Base-by-base conservation (phyloP, 1,140 invertebrate genomes). In the Euschistus heros region DNA sequence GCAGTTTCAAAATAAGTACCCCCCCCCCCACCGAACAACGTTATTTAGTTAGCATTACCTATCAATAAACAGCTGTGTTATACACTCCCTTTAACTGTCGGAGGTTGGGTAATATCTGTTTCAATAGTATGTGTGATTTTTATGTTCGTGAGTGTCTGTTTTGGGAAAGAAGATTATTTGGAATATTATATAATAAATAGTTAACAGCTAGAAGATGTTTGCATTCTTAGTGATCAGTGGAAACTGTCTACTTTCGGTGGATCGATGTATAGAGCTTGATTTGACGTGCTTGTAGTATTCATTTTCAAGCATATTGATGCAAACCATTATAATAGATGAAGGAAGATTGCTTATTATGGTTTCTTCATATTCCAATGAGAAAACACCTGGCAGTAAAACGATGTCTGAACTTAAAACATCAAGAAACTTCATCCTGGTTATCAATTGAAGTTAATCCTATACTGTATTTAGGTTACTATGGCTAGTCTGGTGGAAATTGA, bases 401-500 rank as follows among this genome's bases (percentile, higher is more conserved):
- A 27, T 27, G 2, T n/a, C 17, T 27, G 55, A 22, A 33, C 24
- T n/a, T 59, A 15, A 22, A 24, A n/a, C 17, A 5, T 24, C 17
- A 4, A n/a, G n/a, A 24, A 27, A n/a, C 22, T 8, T 59, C 15
- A 27, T 59, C n/a, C 17, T 59, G 55, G 55, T 7, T 59, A n/a
- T 26, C n/a, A 26, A n/a, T 33, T 24, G 30, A 33, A 27, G 24
- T n/a, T 59, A 14, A 22, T 27, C 17, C 13, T 42, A 50, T 27
- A 65, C 52, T 59, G 64, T 60, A 18, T 65, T 4, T 8, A 33
- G 44, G 63, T 50, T 63, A 68, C 63, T 68, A 68, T 68, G 67
- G 63, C 67, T 65, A 68, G 67, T 63, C 57, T 68, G 44, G 63
- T 68, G n/a, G 67, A 68, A 65, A 65, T 68, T 52, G 71, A 72